Base-by-base conservation (phyloP, 2,113 vertebrate genomes). In the Meriones unguiculatus region DNA sequence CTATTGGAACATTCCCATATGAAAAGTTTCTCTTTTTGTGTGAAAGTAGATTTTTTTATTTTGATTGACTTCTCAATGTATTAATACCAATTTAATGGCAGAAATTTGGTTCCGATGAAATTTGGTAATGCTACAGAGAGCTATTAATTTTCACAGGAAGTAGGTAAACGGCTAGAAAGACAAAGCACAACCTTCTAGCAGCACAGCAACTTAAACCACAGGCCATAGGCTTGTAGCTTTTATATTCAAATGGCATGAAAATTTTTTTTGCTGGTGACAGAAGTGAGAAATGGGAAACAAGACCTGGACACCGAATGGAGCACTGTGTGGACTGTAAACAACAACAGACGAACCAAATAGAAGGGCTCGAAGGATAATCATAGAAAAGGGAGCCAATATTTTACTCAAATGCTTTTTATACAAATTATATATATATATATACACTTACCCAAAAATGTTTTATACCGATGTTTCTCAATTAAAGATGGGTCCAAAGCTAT, bases 381-480 rank as follows among this genome's bases (percentile, higher is more conserved):
- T 96, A 98, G 97, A 98, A 98, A 98, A 98, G 92, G 97, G 97
- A 97, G 97, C 98, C 97, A 98, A 76, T 92, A 89, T 87, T 96
- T 98, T 97, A 98, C 97, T 97, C 97, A 97, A 97, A 96, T 95
- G 95, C 89, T 97, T 97, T 96, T 97, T 95, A 97, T 97, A 96
- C 97, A 97, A 3, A 41, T 97, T 97, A 98, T 95, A 98, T 98
- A 98, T 98, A 5, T 46, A 46, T 46, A 95, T 98, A 98, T 98
- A 97, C 98, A 92, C 98, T 97, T 97, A 98, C 98, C 98, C 95
- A 98, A 98, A 98, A 98, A 98, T 97, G 98, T 98, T 97, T 98
- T 97, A 97, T 98, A 98, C 97, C 94, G 97, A 96, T 98, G 98
- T 96, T 98, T 98, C 95, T 98, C 98, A 98, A 96, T 97, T 78